Conservation (phyloP, 2,888 invertebrate species). For the Pomacea canaliculata region DNA sequence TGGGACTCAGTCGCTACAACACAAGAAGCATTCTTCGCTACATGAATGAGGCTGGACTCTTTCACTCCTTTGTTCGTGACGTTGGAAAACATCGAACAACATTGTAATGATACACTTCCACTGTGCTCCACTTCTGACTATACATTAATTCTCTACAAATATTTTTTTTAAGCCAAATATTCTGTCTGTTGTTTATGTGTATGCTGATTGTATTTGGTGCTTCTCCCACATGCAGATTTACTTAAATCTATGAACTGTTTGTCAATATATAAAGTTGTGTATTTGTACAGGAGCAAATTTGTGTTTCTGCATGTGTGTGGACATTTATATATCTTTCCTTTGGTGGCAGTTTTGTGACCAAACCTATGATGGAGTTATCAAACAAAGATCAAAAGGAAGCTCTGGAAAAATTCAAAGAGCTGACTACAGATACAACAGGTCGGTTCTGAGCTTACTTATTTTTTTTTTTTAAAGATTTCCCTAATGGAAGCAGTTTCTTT, state of each 20-base stretch:
- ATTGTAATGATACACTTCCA: slow-evolving; percentile 31
- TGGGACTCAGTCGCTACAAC: slow-evolving; percentile 56
- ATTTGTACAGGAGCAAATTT: neutral
- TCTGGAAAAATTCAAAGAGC: slow-evolving; percentile 7
- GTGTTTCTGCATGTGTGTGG: neutral
- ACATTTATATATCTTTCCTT: slow-evolving; percentile 1
- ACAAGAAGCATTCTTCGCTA: slow-evolving; percentile 40
- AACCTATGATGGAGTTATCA: slow-evolving; percentile 3
- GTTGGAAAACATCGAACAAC: slow-evolving; percentile 33
- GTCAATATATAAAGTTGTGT: neutral
- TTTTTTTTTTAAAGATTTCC: too few species aligned
- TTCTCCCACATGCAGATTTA: neutral
- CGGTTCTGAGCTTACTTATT: too few species aligned
- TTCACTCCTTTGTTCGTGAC: slow-evolving; percentile 35
- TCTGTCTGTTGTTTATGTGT: neutral
- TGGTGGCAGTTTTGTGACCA: slow-evolving; percentile 3
- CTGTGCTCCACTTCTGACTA: too few species aligned
- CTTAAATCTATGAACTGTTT: neutral
- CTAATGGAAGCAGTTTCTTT: too few species aligned
- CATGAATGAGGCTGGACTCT: slow-evolving; percentile 23
- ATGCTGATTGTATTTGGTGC: neutral
- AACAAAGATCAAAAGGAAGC: neutral
- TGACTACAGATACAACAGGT: slow-evolving; percentile 1
- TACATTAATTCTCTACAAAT: too few species aligned
- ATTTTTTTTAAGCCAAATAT: neutral